Conservation (phyloP, 1,140 invertebrate species). For the Cydia amplana region DNA sequence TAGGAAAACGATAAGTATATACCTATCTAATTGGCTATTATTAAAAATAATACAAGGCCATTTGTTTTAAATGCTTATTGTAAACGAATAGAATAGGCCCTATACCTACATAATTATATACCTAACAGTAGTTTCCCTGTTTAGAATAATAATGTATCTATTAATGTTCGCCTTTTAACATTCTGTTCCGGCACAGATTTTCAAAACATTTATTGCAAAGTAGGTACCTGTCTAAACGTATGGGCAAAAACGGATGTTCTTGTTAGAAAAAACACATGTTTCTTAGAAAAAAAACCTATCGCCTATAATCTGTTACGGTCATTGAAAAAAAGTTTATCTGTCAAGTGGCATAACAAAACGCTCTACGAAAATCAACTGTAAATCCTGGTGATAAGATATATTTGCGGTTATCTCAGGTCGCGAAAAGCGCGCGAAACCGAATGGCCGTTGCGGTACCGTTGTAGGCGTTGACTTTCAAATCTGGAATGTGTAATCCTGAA, state of each 20-base stretch:
- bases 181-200: neutral
- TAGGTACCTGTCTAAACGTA: slow-evolving; percentile 8
- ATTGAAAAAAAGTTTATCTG: slow-evolving; percentile 30
- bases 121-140: neutral
- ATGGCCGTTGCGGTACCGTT: slow-evolving; percentile 28
- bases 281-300: slow-evolving; percentile 26
- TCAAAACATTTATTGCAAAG: slow-evolving; percentile 10
- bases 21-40: neutral
- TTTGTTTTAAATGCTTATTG: neutral
- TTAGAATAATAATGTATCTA: neutral
- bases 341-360: slow-evolving; percentile 23
- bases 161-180: neutral
- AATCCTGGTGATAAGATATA: neutral
- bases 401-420: neutral
- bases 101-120: neutral
- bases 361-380: neutral
- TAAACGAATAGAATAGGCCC: no score
- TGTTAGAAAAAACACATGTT: slow-evolving; percentile 30
- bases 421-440: slow-evolving; percentile 27
- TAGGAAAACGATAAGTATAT: neutral
- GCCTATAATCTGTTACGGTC: slow-evolving; percentile 19
- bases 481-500: slow-evolving; percentile 31
- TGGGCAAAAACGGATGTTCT: slow-evolving; percentile 26
- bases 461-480: slow-evolving; percentile 30
- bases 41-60: slow-evolving; percentile 8